Evolutionary conservation across 30 jellyfish, hydroid and myxozoan genomes (phyloP).

Genomic region (Turritopsis rubra): DNA sequence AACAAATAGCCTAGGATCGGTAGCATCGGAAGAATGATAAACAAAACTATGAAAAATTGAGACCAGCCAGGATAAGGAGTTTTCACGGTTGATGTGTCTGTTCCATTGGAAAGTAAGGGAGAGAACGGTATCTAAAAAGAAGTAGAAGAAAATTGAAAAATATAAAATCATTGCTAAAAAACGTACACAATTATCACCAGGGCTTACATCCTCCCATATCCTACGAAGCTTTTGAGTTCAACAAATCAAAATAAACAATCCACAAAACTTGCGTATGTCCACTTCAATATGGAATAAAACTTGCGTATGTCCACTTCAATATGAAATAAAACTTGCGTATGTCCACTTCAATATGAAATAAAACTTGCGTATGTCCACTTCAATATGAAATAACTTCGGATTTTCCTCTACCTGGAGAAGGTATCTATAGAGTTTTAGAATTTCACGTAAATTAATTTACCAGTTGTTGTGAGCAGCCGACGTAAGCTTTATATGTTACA

Average conservation of each 20-base stretch:
- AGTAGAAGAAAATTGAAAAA: background rate
- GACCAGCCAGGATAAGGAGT: constrained; percentile 83
- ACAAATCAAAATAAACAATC: too few species aligned
- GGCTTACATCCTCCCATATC: background rate
- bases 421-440: background rate
- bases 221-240: too few species aligned
- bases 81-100: constrained; percentile 51
- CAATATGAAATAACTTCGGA: background rate
- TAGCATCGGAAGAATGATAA: constrained; percentile 44
- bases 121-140: constrained; percentile 66
- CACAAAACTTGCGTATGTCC: too few species aligned
- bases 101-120: constrained; percentile 54
- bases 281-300: too few species aligned
- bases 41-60: constrained; percentile 45
- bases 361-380: too few species aligned
- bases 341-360: too few species aligned
- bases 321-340: too few species aligned
- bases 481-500: constrained; percentile 79
- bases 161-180: background rate
- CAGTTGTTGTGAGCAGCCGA: constrained; percentile 65
- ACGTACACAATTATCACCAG: background rate
- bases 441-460: background rate
- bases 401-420: background rate
- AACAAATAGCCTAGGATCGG: constrained; percentile 59
- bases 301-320: too few species aligned